Base-by-base conservation (phyloP, 2,113 vertebrate species). In the Microcebus lehilahytsara region DNA sequence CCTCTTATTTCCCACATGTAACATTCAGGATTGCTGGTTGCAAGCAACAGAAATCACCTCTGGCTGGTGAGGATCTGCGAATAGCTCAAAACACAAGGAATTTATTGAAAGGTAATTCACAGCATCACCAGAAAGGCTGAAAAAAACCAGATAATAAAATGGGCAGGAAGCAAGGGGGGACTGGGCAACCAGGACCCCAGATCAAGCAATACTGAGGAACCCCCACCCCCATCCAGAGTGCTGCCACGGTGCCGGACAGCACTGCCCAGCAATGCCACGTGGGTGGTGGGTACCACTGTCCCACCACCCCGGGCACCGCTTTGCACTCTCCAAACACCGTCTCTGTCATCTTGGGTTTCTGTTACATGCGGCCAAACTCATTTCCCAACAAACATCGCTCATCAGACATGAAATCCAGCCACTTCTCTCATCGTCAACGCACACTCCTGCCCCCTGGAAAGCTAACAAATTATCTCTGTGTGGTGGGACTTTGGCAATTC, bases 1-100 rank as follows among this genome's bases (percentile, higher is more conserved):
- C 49, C 34, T 17, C 56, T 67, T 1, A 12, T 10, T 27, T 53
- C 60, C 74, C 71, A 16, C 25, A 1, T 0, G 2, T 0, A 19
- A 17, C 40, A 30, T 11, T 51, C 37, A 37, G 51, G 17, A 37
- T 42, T 20, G 71, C 58, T 5, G n/a, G n/a, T 2, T 53, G 30
- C 71, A 34, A 53, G 60, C 67, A 78, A 64, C 30, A 81, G 87
- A 62, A 77, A 46, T 13, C 4, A 13, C n/a, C 87, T 66, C 53
- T 66, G 53, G 40, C 32, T 49, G 34, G 17, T 0, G 14, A 58
- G 20, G 49, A 40, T 32, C 78, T 6, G 1, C 51, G n/a, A 71
- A 34, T 3, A 56, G 25, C 9, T 87, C 74, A 40, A 40, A 5
- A 22, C 49, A 75, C 37, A 66, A 88, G 46, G 32, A 62, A 46